These are phyloP conservation scores for Adoxophyes honmai DNA, from an alignment of 1,140 invertebrate species.

Conservation along the genomic window DNA sequence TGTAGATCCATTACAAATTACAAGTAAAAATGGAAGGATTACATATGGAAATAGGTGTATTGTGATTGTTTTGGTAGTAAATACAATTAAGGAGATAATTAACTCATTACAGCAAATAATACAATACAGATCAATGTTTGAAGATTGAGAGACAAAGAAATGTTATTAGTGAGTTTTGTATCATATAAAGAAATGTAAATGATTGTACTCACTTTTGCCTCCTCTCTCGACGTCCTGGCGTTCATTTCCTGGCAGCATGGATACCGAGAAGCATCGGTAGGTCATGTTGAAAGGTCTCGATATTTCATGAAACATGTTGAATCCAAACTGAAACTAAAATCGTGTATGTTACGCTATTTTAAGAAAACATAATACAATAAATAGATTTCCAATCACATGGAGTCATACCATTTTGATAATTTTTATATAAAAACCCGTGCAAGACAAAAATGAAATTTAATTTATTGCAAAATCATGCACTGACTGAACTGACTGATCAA, in stretches of 20 bases:
- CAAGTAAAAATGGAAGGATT: too few relatives aligned
- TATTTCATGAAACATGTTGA: slow-evolving; percentile 90
- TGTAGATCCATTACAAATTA: too few relatives aligned
- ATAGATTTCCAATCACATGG: neutral
- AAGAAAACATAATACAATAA: neutral
- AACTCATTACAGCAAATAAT: too few relatives aligned
- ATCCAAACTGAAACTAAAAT: slow-evolving; percentile 85
- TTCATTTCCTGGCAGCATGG: slow-evolving; percentile 96
- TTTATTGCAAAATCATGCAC: slow-evolving; percentile 16
- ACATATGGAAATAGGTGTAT: too few relatives aligned
- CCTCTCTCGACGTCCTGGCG: slow-evolving; percentile 97
- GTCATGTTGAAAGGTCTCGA: slow-evolving; percentile 89
- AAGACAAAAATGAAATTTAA: neutral
- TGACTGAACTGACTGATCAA: neutral
- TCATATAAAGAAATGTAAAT: too few relatives aligned
- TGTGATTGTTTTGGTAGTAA: slow-evolving; percentile 14
- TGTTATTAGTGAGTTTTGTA: too few relatives aligned
- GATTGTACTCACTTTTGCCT: slow-evolving; percentile 90
- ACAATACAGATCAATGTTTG: too few relatives aligned
- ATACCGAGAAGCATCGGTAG: slow-evolving; percentile 95
- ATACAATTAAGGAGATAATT: too few relatives aligned
- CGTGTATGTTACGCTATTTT: slow-evolving; percentile 34
- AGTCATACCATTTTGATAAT: slow-evolving; percentile 40
- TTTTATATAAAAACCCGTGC: neutral
- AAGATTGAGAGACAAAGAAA: too few relatives aligned